phyloP scores from a whole-genome alignment of 2,113 vertebrate species.

The Sturnus vulgaris region DNA sequence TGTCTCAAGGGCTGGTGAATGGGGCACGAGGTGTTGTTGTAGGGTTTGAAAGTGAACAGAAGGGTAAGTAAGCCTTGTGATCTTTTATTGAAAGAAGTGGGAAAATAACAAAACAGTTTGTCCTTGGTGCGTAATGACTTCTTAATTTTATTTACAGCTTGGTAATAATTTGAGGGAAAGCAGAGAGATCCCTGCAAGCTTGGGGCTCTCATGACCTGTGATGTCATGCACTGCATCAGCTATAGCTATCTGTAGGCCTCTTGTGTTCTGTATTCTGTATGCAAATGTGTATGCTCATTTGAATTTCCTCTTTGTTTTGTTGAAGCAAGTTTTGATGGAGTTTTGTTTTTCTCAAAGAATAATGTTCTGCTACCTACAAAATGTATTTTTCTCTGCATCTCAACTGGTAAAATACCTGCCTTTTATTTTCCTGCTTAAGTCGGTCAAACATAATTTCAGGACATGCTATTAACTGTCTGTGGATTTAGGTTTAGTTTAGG shows the following conservation, averaged over 20 bases:
- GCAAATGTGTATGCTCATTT: not conserved
- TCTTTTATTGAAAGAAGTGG: not conserved
- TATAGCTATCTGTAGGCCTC: not conserved
- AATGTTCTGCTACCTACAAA: not conserved
- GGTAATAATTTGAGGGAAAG: not conserved
- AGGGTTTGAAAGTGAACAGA: conserved; percentile 83
- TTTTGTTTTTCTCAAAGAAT: not conserved
- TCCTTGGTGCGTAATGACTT: not conserved
- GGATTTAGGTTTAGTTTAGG: not conserved
- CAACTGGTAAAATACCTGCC: not conserved
- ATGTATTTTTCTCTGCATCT: not conserved
- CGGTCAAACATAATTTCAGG: not conserved
- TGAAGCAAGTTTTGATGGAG: not conserved
- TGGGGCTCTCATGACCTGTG: not conserved
- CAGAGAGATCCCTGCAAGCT: not conserved
- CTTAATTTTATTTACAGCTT: not conserved
- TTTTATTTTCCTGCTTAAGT: not conserved
- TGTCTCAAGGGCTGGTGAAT: conserved; percentile 89
- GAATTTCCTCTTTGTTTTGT: not conserved
- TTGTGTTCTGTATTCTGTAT: not conserved
- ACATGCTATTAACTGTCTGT: not conserved
- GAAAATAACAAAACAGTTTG: not conserved
- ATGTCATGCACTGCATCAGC: not conserved
- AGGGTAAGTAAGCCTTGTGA: conserved; percentile 67
- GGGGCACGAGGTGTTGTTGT: conserved; percentile 90